Conservation (phyloP, 2,113 vertebrate genomes). For the Thalassoma bifasciatum region DNA sequence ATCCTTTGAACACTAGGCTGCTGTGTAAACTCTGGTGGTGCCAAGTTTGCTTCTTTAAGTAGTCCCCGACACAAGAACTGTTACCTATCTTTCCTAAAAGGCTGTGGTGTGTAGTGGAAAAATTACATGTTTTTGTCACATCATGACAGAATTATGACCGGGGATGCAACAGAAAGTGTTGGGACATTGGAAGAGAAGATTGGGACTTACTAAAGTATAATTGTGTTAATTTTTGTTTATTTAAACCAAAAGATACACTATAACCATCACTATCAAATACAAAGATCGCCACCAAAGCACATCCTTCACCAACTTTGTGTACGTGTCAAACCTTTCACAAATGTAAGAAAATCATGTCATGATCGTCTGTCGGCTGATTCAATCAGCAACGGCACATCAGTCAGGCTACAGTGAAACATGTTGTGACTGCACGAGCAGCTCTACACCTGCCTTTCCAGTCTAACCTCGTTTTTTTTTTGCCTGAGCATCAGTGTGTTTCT, state of each 20-base stretch:
- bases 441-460: conserved; percentile 37
- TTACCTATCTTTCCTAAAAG: too few species aligned
- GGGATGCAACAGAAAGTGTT: too few species aligned
- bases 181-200: not conserved
- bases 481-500: not conserved
- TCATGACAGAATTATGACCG: too few species aligned
- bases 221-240: too few species aligned
- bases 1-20: not conserved
- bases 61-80: not conserved
- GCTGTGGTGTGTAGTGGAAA: not conserved
- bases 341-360: too few species aligned
- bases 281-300: too few species aligned
- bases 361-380: not conserved
- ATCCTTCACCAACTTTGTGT: not conserved
- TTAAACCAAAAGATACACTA: too few species aligned
- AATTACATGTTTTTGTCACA: too few species aligned
- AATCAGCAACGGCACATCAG: not conserved
- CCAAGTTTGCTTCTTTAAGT: not conserved
- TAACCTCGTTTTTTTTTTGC: conserved; percentile 40
- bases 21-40: not conserved
- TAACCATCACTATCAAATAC: too few species aligned
- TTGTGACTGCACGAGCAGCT: not conserved
- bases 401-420: conserved; percentile 16
- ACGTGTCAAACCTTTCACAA: not conserved
- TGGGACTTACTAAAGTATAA: too few species aligned